Conservation (phyloP, 2,113 vertebrate species). For the Rhagologus leucostigma region DNA sequence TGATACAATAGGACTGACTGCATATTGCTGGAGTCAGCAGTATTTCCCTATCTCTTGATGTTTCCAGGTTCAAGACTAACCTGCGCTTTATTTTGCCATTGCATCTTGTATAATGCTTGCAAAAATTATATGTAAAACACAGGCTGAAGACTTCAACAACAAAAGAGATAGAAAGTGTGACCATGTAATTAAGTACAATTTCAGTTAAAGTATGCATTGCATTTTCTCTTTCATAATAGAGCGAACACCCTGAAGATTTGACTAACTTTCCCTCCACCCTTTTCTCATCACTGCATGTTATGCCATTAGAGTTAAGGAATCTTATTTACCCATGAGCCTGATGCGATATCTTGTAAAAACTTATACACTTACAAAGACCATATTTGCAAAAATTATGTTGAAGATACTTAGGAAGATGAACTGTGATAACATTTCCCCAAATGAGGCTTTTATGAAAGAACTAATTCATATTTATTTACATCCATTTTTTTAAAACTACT, state of each 20-base stretch:
- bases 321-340: background rate
- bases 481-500: background rate
- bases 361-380: background rate
- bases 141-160: background rate
- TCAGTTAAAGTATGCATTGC: background rate
- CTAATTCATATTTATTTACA: background rate
- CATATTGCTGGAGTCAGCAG: background rate
- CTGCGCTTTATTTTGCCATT: background rate
- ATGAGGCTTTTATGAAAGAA: background rate
- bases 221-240: background rate
- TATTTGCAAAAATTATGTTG: background rate
- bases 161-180: background rate
- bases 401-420: background rate
- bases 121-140: background rate
- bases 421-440: background rate
- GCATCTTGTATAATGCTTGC: background rate
- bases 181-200: background rate
- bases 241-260: background rate
- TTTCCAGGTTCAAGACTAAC: background rate
- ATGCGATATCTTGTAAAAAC: background rate
- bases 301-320: background rate
- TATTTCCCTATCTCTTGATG: background rate
- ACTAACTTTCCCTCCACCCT: background rate
- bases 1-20: background rate
- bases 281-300: background rate